Evolutionary conservation across 2,113 vertebrate species (phyloP), one percentile per base, ranked within the genome.

Genomic region (Platysternon megacephalum): DNA sequence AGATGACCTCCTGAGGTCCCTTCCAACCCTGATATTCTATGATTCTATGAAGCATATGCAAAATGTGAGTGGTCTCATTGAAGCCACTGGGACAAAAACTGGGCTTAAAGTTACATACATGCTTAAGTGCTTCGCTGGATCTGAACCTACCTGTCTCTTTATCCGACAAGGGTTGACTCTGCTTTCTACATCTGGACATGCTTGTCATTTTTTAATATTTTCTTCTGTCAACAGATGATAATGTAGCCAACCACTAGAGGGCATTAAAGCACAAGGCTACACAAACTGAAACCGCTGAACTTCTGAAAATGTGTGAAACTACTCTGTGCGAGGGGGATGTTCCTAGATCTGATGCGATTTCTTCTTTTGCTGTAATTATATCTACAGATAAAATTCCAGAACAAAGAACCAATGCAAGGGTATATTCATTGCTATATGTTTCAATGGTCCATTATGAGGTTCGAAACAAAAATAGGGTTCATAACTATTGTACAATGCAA

Each of bases 191-290:
- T 65, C 65, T 32, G 89, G 79, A 78, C 48, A 32, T 35, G 79
- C 17, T 32, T 48, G 92, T 96, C 86, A 84, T 82, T 1, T 32
- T 9, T 95, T 92, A 78, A 88, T 74, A 81, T 19, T 81, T 24
- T 51, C 8, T 53, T 44, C 46, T 12, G 32, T 42, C 76, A 79
- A 21, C 11, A 89, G 39, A 89, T 51, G 68, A 89, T 61, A 58
- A 55, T 35, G 61, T 82, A 86, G 46, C 1, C 56, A 88, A 80
- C 97, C 97, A 95, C 97, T 96, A 98, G 97, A 98, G 97, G 97
- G 97, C 97, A 98, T 82, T 98, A 96, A 91, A 97, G 82, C 80
- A 95, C 35, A 89, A 93, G 86, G 32, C 87, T 89, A 85, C 44
- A 65, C 4, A 49, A 65, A 29, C 19, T 39, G 3, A 89, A 88